Conservation (phyloP, 2,888 invertebrate genomes). For the Malacosoma neustria region DNA sequence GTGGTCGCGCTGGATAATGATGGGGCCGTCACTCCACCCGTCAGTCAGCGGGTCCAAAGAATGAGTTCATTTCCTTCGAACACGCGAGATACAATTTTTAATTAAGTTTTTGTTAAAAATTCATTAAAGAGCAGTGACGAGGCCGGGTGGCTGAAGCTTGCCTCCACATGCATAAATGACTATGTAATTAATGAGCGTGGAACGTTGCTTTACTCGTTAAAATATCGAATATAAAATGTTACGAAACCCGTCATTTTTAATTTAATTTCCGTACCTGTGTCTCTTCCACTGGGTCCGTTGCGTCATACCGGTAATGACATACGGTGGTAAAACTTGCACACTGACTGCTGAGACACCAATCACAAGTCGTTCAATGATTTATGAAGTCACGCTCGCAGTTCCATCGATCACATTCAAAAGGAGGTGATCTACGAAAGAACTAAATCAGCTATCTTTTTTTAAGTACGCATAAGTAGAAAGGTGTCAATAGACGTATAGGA, state of each 20-base stretch:
- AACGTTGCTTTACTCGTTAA: conserved; percentile 33
- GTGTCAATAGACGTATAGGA: no score
- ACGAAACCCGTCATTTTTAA: conserved; percentile 33
- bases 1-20: conserved; percentile 54
- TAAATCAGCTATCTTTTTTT: no score
- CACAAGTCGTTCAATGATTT: no score
- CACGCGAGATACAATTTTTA: conserved; percentile 72
- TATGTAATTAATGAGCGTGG: conserved; percentile 61
- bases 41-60: conserved; percentile 65
- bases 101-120: conserved; percentile 74
- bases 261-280: conserved; percentile 26
- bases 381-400: no score
- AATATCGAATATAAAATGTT: conserved; percentile 44
- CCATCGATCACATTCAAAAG: no score
- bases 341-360: no score
- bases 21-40: conserved; percentile 60
- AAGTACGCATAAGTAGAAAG: no score
- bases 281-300: no score
- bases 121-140: conserved; percentile 61
- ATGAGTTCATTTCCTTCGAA: conserved; percentile 74
- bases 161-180: conserved; percentile 57
- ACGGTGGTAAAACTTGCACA: no score
- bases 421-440: no score
- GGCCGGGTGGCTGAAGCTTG: conserved; percentile 37
- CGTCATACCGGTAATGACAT: no score